Base-by-base conservation (phyloP, 2,888 invertebrate genomes). In the Clusia tigrina region DNA sequence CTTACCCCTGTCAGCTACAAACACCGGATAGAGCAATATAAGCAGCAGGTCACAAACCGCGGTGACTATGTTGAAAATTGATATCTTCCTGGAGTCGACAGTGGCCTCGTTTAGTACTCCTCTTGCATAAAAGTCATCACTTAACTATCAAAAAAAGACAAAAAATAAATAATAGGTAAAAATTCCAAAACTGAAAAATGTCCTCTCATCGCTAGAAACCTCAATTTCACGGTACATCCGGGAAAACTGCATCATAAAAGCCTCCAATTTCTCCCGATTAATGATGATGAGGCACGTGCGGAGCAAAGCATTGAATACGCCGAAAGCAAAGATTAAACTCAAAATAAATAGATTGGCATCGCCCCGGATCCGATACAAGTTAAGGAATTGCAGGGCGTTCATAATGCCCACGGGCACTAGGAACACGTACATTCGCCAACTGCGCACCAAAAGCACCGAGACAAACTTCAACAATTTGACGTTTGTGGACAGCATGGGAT, bases 401-500 rank as follows among this genome's bases (percentile, higher is more conserved):
- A 81, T 70, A 54, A 73, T 46, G 2, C 69, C 73, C 25, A 78
- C 68, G 37, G 78, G 78, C 63, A 71, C 58, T 26, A 81, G 72
- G 66, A 80, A 77, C 2, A 69, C 62, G 58, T 70, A 75, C 9
- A 76, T 72, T 9, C 76, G 73, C 80, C 80, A 81, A 63, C 68
- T 74, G 58, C 55, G 70, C 2, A 74, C 71, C 62, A 74, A 80
- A 54, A 82, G 71, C 5, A 82, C 71, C 2, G 74, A 76, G 52
- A 77, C 66, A 56, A 71, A 71, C 52, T 74, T 72, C 78, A 76
- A 82, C 67, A 78, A 69, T 58, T 74, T 74, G 54, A 81, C 74
- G 65, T 82, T 81, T 68, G 79, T 76, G 60, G 79, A 69, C 20
- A 79, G 68, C 66, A 81, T 72, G 32, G 78, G 75, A 65, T 76